A percentile compares a stretch with the other conserved stretches of the same genome.
phyloP scores from a whole-genome alignment of 2,113 vertebrate species.

The Ictalurus furcatus region DNA sequence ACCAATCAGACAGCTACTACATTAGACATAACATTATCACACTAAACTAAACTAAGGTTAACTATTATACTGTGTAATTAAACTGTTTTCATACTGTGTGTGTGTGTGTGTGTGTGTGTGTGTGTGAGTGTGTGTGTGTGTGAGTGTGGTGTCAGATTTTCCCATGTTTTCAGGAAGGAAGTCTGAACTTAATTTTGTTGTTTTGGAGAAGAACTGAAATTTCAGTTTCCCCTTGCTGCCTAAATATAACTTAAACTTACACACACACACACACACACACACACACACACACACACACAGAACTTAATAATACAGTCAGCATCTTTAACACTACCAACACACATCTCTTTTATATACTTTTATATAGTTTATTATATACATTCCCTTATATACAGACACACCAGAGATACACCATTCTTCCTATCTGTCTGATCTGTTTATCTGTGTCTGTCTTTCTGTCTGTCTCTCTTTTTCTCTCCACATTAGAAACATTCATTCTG shows the following conservation, averaged over 20 bases:
- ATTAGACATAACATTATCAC: no score
- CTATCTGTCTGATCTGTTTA: not conserved
- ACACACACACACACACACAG: not conserved
- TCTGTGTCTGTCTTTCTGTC: not conserved
- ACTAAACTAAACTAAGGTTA: not conserved
- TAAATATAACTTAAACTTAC: slow-evolving; percentile 7
- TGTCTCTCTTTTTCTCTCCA: not conserved
- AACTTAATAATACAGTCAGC: not conserved
- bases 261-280: not conserved
- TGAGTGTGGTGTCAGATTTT: not conserved
- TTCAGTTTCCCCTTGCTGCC: not conserved
- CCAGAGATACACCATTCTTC: no score
- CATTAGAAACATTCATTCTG: not conserved
- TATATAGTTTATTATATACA: no score
- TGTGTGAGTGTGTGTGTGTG: not conserved
- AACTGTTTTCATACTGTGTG: not conserved
- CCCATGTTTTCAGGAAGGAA: not conserved
- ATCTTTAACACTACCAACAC: not conserved
- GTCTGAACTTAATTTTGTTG: not conserved
- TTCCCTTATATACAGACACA: no score
- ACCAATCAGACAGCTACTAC: no score
- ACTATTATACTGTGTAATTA: not conserved
- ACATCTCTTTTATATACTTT: no score
- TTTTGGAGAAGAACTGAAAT: not conserved
- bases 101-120: not conserved